phyloP scores from a whole-genome alignment of 2,797 vertebrate species.

The Varecia variegata region DNA sequence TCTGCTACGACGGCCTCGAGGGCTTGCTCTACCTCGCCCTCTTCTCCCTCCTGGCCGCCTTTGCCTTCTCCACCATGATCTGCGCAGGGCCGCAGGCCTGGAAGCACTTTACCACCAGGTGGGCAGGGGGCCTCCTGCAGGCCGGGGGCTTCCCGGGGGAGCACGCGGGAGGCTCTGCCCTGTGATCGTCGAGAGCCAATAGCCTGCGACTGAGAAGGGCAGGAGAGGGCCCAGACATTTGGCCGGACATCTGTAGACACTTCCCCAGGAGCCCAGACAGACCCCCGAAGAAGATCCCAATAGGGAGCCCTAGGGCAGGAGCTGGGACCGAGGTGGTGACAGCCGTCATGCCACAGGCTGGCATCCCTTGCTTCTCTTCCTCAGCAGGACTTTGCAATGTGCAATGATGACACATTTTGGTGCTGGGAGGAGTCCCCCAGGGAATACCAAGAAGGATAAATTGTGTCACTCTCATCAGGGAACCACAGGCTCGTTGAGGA shows the following conservation, averaged over 20 bases:
- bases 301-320: background rate
- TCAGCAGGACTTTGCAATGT: background rate
- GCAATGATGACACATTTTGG: background rate
- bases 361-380: background rate
- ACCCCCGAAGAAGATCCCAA: background rate
- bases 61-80: slow-evolving; percentile 90
- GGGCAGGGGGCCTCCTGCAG: background rate
- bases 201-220: fast-evolving
- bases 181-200: fast-evolving
- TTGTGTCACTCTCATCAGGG: background rate
- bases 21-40: slow-evolving; percentile 95
- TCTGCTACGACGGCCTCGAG: slow-evolving; percentile 96
- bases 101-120: slow-evolving; percentile 90
- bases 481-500: background rate
- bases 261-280: background rate
- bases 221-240: no score
- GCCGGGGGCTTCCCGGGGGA: fast-evolving
- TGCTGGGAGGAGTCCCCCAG: background rate
- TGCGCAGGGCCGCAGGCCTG: slow-evolving; percentile 89
- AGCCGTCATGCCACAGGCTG: fast-evolving
- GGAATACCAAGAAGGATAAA: background rate
- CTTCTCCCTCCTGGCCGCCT: slow-evolving; percentile 93
- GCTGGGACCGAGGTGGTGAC: background rate
- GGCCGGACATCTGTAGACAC: background rate
- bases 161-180: background rate